Conservation (phyloP, 2,113 vertebrate species). For the Amblyopsis rosae region DNA sequence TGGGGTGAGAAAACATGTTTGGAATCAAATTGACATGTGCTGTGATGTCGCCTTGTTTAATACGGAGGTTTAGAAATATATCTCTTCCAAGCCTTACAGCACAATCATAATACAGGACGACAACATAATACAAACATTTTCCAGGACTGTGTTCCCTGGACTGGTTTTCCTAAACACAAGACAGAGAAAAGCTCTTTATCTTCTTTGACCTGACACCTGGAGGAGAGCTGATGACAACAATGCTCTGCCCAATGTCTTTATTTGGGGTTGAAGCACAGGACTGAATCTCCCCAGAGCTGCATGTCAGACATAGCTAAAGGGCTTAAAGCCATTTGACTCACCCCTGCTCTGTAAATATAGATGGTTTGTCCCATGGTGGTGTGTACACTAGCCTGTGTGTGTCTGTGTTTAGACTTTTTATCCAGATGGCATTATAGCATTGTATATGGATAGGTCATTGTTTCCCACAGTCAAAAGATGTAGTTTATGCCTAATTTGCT, state of each 20-base stretch:
- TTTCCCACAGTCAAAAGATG: not conserved
- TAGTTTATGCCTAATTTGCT: no score
- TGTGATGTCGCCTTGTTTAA: slow-evolving; percentile 12
- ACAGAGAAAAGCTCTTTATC: slow-evolving; percentile 54
- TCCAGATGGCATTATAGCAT: slow-evolving; percentile 17
- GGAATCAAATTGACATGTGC: slow-evolving; percentile 21
- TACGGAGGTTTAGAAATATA: slow-evolving; percentile 34
- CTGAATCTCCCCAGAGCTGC: slow-evolving; percentile 43
- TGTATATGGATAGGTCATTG: slow-evolving; percentile 33
- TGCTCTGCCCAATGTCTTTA: slow-evolving; percentile 71
- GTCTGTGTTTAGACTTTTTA: slow-evolving; percentile 32
- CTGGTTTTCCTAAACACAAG: slow-evolving; percentile 70
- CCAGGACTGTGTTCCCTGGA: slow-evolving; percentile 64
- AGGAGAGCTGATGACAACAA: slow-evolving; percentile 66
- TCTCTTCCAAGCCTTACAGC: slow-evolving; percentile 51
- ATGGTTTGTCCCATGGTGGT: slow-evolving; percentile 19
- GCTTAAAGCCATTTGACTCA: slow-evolving; percentile 53
- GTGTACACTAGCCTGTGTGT: slow-evolving; percentile 13
- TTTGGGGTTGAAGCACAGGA: slow-evolving; percentile 68
- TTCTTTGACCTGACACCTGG: slow-evolving; percentile 59
- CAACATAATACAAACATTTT: slow-evolving; percentile 67
- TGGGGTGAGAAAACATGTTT: not conserved
- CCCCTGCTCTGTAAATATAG: slow-evolving; percentile 71
- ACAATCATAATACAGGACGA: slow-evolving; percentile 46
- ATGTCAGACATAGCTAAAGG: slow-evolving; percentile 60